A percentile compares a stretch with the other conserved stretches of the same genome.
These are phyloP conservation scores for Netelia melanura DNA, from an alignment of 2,888 invertebrate species.

Conservation along the genomic window DNA sequence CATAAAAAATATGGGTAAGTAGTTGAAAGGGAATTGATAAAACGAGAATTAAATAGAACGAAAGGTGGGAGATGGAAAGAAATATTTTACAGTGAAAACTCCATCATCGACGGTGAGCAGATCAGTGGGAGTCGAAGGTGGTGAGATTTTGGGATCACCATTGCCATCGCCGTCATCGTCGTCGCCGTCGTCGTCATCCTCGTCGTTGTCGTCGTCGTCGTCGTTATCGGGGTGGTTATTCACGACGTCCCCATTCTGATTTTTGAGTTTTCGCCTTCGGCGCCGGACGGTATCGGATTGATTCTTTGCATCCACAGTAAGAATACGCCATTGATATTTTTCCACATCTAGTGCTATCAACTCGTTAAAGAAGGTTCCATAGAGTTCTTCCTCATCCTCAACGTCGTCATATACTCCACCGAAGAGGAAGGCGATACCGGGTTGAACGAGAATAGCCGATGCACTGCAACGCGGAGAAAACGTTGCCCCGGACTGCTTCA, in stretches of 20 bases:
- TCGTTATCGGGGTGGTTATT: conserved; percentile 77
- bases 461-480: conserved; percentile 90
- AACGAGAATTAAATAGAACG: neutral
- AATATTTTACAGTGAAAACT: conserved; percentile 90
- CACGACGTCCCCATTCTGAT: conserved; percentile 77
- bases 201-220: conserved; percentile 78
- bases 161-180: conserved; percentile 79
- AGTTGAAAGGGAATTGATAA: conserved; percentile 2
- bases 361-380: conserved; percentile 93
- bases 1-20: neutral
- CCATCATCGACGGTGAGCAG: conserved; percentile 91
- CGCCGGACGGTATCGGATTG: conserved; percentile 81
- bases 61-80: neutral
- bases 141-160: conserved; percentile 75
- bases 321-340: conserved; percentile 89
- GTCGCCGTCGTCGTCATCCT: conserved; percentile 77
- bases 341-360: conserved; percentile 91
- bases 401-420: conserved; percentile 95
- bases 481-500: conserved; percentile 89
- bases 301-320: conserved; percentile 84
- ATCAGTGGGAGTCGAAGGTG: conserved; percentile 71
- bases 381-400: conserved; percentile 92
- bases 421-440: conserved; percentile 91
- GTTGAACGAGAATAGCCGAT: conserved; percentile 88
- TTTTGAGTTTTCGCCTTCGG: conserved; percentile 84